Evolutionary conservation across 2,888 invertebrate genomes (phyloP).

Genomic region (Nymphalis c-album): DNA sequence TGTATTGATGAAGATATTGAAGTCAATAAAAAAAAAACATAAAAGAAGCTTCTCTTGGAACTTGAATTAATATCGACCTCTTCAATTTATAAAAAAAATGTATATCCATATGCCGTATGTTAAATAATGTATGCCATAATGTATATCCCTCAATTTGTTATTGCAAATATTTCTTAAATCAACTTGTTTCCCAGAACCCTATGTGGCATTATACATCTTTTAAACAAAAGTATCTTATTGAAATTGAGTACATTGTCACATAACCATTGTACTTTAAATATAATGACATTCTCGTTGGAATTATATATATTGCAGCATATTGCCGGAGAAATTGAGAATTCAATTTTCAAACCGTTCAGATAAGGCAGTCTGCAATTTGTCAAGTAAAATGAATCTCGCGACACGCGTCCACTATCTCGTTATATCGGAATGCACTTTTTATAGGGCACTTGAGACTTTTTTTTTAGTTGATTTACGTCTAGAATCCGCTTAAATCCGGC

Average conservation of each 20-base stretch:
- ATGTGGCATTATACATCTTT: no score
- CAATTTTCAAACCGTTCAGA: slow-evolving; percentile 24
- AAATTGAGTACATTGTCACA: not conserved
- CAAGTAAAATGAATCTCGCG: slow-evolving; percentile 29
- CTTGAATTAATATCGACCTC: no score
- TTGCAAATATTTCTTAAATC: no score
- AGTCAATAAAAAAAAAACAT: no score
- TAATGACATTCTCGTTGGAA: not conserved
- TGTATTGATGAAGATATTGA: no score
- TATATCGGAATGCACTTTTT: slow-evolving; percentile 34
- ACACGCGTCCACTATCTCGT: slow-evolving; percentile 29
- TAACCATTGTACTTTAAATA: not conserved
- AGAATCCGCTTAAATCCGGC: not conserved
- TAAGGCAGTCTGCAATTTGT: slow-evolving; percentile 28
- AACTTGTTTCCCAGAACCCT: no score
- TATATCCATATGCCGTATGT: no score
- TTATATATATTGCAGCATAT: not conserved
- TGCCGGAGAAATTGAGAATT: slow-evolving; percentile 20
- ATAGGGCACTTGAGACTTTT: slow-evolving; percentile 6
- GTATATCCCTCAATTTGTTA: no score
- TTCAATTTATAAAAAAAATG: no score
- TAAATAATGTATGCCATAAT: no score
- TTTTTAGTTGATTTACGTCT: slow-evolving; percentile 8
- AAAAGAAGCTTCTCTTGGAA: no score
- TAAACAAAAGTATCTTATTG: no score